A percentile compares a stretch with the other conserved stretches of the same genome.
phyloP scores from a whole-genome alignment of 2,888 invertebrate genomes.

The Hipparchia semele region DNA sequence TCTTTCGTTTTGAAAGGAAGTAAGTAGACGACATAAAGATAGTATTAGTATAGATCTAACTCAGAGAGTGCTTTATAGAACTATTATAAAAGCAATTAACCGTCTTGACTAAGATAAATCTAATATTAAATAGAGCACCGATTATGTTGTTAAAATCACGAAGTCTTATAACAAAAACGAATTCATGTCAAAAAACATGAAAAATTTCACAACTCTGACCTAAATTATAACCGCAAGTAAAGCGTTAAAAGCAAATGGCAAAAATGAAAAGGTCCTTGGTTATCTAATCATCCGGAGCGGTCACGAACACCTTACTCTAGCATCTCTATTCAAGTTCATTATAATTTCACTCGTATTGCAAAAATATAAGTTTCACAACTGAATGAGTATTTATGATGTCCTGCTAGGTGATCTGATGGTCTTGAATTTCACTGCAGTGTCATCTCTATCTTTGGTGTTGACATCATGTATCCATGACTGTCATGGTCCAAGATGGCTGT shows the following conservation, averaged over 20 bases:
- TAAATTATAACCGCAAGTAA: constrained; percentile 27
- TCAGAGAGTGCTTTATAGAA: neutral
- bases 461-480: too few relatives aligned
- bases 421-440: neutral
- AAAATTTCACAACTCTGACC: constrained; percentile 21
- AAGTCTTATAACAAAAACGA: constrained; percentile 16
- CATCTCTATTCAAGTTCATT: constrained; percentile 48
- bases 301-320: constrained; percentile 30
- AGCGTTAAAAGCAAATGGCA: constrained; percentile 31
- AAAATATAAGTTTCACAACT: constrained; percentile 38
- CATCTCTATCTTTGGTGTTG: too few relatives aligned
- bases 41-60: too few relatives aligned
- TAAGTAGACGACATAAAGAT: too few relatives aligned
- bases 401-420: neutral
- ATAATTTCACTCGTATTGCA: constrained; percentile 64
- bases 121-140: neutral
- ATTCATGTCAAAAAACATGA: constrained; percentile 23
- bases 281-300: constrained; percentile 29
- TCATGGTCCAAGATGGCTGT: too few relatives aligned
- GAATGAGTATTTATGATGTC: neutral
- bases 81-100: neutral
- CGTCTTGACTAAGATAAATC: neutral
- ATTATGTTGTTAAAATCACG: neutral
- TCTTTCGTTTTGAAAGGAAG: too few relatives aligned
- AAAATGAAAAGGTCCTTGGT: constrained; percentile 37